Percentiles rank a stretch among this genome's conserved stretches.
These are phyloP conservation scores for Felis catus DNA, from an alignment of 2,113 vertebrate species.

Conservation along the genomic window DNA sequence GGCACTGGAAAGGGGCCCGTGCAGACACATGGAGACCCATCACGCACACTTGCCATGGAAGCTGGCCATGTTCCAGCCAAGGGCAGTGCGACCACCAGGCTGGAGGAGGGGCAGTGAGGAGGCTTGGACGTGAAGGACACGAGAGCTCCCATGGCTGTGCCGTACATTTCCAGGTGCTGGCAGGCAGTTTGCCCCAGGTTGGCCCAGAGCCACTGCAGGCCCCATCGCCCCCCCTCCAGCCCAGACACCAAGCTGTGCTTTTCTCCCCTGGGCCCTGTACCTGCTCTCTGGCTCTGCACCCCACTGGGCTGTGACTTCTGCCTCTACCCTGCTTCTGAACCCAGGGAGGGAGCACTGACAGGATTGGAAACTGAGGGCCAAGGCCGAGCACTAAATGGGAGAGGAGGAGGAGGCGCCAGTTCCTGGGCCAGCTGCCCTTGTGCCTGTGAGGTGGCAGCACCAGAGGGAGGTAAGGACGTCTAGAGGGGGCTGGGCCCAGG, in stretches of 20 bases:
- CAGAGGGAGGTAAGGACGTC: not conserved
- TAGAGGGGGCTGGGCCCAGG: not conserved
- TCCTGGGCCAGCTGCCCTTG: not conserved
- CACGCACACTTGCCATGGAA: not conserved
- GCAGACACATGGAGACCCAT: too few species aligned
- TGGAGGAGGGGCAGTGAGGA: not conserved
- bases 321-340: not conserved
- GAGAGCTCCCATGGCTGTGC: not conserved
- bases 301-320: not conserved
- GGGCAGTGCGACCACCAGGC: not conserved
- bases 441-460: not conserved
- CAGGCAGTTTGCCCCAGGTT: not conserved
- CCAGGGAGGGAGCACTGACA: too few species aligned
- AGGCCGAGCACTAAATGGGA: not conserved
- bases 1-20: not conserved
- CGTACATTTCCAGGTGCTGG: not conserved
- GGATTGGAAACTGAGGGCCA: not conserved
- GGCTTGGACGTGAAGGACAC: not conserved
- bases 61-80: not conserved
- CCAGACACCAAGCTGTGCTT: not conserved
- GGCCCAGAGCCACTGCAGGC: not conserved
- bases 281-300: not conserved
- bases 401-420: not conserved
- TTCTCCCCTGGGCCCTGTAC: rapidly evolving
- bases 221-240: not conserved